Conservation (phyloP, 2,888 invertebrate species). For the Argyresthia goedartella region DNA sequence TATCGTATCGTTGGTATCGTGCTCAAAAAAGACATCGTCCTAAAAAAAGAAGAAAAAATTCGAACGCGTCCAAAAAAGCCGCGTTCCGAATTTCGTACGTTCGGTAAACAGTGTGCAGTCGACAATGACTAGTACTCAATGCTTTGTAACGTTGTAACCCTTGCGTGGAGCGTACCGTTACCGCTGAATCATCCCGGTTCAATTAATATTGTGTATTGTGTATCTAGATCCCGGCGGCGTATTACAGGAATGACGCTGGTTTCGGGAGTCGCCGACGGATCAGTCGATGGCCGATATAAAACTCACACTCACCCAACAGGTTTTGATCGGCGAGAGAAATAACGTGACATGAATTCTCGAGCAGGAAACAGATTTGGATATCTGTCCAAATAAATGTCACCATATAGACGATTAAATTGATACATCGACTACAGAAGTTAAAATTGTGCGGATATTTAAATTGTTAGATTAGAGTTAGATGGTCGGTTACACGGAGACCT, state of each 20-base stretch:
- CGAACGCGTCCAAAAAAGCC: constrained; percentile 24
- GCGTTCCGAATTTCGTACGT: constrained; percentile 28
- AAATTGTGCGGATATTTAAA: constrained; percentile 13
- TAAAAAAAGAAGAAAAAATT: constrained; percentile 18
- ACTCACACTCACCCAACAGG: constrained; percentile 16
- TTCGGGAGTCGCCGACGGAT: constrained; percentile 35
- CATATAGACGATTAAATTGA: constrained; percentile 28
- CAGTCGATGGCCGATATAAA: constrained; percentile 44
- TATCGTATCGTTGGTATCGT: constrained; percentile 26
- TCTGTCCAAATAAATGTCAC: constrained; percentile 35
- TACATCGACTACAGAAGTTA: constrained; percentile 21
- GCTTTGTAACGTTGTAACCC: constrained; percentile 38
- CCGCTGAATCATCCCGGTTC: constrained; percentile 51
- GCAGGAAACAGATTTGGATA: constrained; percentile 32
- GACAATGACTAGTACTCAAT: constrained; percentile 18
- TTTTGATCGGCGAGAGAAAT: constrained; percentile 33
- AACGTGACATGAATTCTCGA: constrained; percentile 35
- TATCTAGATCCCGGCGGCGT: constrained; percentile 43
- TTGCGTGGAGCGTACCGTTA: constrained; percentile 20
- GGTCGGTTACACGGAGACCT: constrained; percentile 51
- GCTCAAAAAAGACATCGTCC: constrained; percentile 27
- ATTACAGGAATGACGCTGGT: constrained; percentile 51
- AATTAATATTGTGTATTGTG: constrained; percentile 63
- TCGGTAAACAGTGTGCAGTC: constrained; percentile 19
- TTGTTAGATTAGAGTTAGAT: constrained; percentile 53